phyloP scores from a whole-genome alignment of 2,113 vertebrate species.

The Enhydra lutris region DNA sequence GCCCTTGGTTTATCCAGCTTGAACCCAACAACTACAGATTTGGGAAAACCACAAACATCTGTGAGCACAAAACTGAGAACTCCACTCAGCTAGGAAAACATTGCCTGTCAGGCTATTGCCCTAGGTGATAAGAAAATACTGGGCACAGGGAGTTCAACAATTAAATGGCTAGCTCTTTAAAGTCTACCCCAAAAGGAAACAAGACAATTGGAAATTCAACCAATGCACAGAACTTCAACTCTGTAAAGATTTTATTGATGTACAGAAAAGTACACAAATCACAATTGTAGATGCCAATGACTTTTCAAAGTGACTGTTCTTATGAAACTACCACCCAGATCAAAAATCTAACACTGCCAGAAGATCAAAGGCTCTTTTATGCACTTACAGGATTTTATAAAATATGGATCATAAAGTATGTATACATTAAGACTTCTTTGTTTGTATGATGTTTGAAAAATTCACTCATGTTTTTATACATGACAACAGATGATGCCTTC shows the following conservation, averaged over 20 bases:
- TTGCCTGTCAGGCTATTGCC: not conserved
- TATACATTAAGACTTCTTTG: not conserved
- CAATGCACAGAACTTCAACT: not conserved
- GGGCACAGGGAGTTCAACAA: not conserved
- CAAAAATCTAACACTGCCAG: not conserved
- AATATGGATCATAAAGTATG: not conserved
- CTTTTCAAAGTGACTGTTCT: not conserved
- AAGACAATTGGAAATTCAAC: not conserved
- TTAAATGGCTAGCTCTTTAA: not conserved
- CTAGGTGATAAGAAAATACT: not conserved
- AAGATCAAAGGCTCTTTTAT: not conserved
- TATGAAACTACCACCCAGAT: not conserved
- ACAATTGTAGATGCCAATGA: not conserved
- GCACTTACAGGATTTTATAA: not conserved
- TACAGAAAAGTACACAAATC: not conserved
- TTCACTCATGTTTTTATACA: not conserved
- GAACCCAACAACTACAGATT: not conserved
- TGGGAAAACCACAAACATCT: not conserved
- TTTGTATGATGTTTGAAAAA: not conserved
- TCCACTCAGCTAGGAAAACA: not conserved
- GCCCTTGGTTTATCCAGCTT: not conserved
- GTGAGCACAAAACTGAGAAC: not conserved
- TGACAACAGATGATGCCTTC: not conserved
- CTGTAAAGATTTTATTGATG: not conserved
- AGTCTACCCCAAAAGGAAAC: not conserved